These are phyloP conservation scores for Drosophila bipectinata DNA, from an alignment of 1,140 invertebrate species.

Conservation along the genomic window DNA sequence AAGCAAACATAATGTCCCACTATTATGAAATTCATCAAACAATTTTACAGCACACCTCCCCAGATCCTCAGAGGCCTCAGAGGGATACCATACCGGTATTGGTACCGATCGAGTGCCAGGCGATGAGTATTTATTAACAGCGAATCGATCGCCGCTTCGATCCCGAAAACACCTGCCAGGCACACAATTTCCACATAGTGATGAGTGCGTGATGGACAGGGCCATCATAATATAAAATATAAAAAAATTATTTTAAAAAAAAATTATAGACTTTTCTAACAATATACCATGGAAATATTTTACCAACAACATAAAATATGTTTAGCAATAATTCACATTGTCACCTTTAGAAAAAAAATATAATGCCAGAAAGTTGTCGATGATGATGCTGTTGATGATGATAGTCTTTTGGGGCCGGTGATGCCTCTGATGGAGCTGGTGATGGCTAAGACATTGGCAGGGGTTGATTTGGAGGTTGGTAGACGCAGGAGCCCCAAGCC, in stretches of 20 bases:
- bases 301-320: too few relatives aligned
- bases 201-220: conserved; percentile 33
- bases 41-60: conserved; percentile 71
- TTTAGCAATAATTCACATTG: not conserved
- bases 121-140: conserved; percentile 79
- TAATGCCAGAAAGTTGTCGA: conserved; percentile 13
- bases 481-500: conserved; percentile 16
- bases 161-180: conserved; percentile 70
- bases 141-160: conserved; percentile 52
- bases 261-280: too few relatives aligned
- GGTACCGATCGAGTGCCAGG: conserved; percentile 9
- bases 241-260: not conserved
- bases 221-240: not conserved
- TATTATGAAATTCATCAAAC: conserved; percentile 77
- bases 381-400: conserved; percentile 45
- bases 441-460: conserved; percentile 19
- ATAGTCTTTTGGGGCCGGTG: conserved; percentile 33
- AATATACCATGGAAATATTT: not conserved
- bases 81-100: conserved; percentile 5
- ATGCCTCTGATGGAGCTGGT: conserved; percentile 20
- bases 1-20: conserved; percentile 64
- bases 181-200: conserved; percentile 11
- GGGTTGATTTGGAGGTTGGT: conserved; percentile 4
- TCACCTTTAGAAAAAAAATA: conserved; percentile 15
- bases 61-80: conserved; percentile 1